Base-by-base conservation (phyloP, 2,888 invertebrate genomes). In the Vandiemenella viatica region DNA sequence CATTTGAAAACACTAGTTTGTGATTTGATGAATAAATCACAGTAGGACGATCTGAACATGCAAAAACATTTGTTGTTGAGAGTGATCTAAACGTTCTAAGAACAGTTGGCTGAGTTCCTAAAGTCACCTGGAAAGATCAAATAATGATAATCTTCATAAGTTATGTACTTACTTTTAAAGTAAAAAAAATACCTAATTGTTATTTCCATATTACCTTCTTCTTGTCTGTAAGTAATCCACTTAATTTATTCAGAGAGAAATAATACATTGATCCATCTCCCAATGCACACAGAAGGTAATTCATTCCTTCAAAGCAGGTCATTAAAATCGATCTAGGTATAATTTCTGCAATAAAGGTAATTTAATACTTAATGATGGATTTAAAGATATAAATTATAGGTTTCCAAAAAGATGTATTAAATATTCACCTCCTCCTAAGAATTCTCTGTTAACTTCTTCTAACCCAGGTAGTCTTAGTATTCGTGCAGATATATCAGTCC, bases 11-110 rank as follows among this genome's bases (percentile, higher is more conserved):
- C 3, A 96, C 95, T 23, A 96, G 75, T 67, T 96, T 96, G 65
- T 95, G 92, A 69, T 96, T 96, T n/a, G 93, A 93, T 5, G 95
- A 96, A 71, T 97, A 98, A 57, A 98, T 96, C 13, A 98, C 97
- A 0, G 97, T 96, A 0, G 97, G 97, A 45, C 97, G 77, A 67
- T 98, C 97, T 0, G 95, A 96, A 66, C 98, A 98, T 18, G 96
- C 98, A 71, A 98, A 98, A 26, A 98, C 95, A 66, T 96, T 97
- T 15, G 88, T 90, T 0, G 93, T 93, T 13, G 89, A 83, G 46
- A 88, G 73, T 0, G 90, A 87, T 55, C 84, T 78, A 65, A 98
- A 97, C 6, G 89, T 88, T 53, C 85, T 76, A 48, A 98, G 70
- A 13, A 89, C 88, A 0, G 95, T 96, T 13, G 97, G 97, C 63